Conservation (phyloP, 2,797 vertebrate genomes). For the Lagorchestes hirsutus region DNA sequence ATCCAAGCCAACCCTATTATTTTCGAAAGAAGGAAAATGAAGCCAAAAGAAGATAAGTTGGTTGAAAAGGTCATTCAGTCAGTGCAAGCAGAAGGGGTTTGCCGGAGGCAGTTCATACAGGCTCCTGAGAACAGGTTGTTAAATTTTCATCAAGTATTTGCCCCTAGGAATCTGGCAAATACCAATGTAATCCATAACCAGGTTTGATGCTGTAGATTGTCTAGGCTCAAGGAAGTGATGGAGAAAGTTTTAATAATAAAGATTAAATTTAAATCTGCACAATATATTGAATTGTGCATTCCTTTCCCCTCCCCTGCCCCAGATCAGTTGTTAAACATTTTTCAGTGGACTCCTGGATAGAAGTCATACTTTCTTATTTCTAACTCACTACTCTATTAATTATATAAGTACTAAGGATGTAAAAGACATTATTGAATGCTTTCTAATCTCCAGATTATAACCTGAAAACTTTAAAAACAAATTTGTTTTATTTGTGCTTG, state of each 20-base stretch:
- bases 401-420: not conserved
- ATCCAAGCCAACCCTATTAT: not conserved
- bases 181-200: not conserved
- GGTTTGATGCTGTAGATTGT: not conserved
- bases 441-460: not conserved
- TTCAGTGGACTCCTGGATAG: not conserved
- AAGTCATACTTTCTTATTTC: not conserved
- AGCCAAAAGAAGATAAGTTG: not conserved
- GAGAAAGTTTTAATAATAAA: not conserved
- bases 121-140: not conserved
- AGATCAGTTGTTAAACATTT: not conserved
- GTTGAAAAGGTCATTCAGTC: not conserved
- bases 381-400: not conserved
- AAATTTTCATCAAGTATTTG: not conserved
- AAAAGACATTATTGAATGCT: not conserved
- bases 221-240: not conserved
- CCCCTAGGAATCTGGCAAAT: not conserved
- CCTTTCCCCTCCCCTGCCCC: not conserved
- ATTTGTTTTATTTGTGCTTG: not conserved
- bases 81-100: not conserved
- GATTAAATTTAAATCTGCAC: not conserved
- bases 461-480: not conserved
- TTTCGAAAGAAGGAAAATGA: not conserved
- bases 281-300: not conserved
- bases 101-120: not conserved